Conservation (phyloP, 2,888 invertebrate species). For the Acanthosepion pharaonis region DNA sequence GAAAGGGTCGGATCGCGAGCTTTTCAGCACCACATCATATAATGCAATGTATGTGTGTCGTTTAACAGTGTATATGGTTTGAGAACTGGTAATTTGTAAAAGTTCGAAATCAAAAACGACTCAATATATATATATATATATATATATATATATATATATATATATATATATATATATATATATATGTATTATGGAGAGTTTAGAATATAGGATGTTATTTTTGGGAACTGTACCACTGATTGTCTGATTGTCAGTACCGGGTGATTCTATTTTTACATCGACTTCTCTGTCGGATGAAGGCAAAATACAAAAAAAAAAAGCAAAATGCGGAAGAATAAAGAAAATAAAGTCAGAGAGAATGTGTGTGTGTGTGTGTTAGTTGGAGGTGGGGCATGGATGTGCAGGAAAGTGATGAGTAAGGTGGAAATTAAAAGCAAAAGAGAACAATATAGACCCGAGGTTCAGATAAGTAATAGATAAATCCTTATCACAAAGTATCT, state of each 20-base stretch:
- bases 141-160: no score
- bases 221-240: no score
- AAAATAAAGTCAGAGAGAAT: neutral
- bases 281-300: neutral
- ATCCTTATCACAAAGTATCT: no score
- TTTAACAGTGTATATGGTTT: neutral
- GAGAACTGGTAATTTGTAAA: neutral
- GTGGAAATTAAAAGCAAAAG: no score
- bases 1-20: no score
- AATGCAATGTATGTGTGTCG: neutral
- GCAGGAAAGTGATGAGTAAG: no score
- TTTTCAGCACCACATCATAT: neutral
- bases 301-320: neutral
- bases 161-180: no score
- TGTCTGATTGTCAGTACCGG: no score
- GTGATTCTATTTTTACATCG: neutral
- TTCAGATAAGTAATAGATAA: no score
- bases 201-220: neutral
- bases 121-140: neutral
- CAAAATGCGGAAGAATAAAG: neutral
- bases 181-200: neutral
- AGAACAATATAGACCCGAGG: no score
- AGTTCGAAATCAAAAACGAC: conserved; percentile 18
- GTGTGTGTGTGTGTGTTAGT: no score
- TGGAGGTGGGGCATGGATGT: no score